phyloP scores from a whole-genome alignment of 2,797 vertebrate species.

The Pseudochirops cupreus region DNA sequence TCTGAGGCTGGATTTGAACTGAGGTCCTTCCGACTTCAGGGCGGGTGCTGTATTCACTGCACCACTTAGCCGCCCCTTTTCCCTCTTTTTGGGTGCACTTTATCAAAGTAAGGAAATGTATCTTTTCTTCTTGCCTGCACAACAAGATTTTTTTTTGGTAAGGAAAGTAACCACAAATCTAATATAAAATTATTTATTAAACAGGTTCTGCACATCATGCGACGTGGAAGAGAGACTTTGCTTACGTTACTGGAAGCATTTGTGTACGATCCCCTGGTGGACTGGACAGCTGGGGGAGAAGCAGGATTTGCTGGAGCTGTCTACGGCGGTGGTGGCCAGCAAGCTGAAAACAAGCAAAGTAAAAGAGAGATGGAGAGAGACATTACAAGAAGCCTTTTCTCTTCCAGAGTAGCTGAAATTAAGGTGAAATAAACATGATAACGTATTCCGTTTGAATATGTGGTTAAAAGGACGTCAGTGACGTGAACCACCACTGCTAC shows the following conservation, averaged over 20 bases:
- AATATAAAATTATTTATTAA: conserved; percentile 23
- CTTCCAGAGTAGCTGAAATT: conserved; percentile 98
- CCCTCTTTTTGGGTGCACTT: neutral
- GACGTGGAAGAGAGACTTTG: conserved; percentile 96
- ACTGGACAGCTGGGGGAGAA: conserved; percentile 99
- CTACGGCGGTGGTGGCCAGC: conserved; percentile 97
- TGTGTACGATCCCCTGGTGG: conserved; percentile 98
- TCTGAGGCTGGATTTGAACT: no score
- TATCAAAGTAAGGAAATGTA: neutral
- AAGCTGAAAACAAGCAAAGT: conserved; percentile 98
- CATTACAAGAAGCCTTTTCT: conserved; percentile 98
- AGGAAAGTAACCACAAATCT: conserved; percentile 32
- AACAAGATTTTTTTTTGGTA: neutral
- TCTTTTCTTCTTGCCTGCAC: neutral
- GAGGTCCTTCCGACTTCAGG: no score
- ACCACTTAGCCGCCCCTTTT: neutral
- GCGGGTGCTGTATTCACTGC: no score
- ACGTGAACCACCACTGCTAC: neutral
- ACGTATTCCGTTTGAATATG: conserved; percentile 31
- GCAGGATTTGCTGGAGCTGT: conserved; percentile 98
- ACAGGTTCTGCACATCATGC: conserved; percentile 98
- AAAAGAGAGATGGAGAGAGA: conserved; percentile 99
- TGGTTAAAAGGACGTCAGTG: neutral
- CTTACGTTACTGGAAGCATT: conserved; percentile 97
- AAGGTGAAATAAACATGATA: conserved; percentile 88